Evolutionary conservation across 2,797 vertebrate species (phyloP).

Genomic region (Cryptoblepharus egeriae): DNA sequence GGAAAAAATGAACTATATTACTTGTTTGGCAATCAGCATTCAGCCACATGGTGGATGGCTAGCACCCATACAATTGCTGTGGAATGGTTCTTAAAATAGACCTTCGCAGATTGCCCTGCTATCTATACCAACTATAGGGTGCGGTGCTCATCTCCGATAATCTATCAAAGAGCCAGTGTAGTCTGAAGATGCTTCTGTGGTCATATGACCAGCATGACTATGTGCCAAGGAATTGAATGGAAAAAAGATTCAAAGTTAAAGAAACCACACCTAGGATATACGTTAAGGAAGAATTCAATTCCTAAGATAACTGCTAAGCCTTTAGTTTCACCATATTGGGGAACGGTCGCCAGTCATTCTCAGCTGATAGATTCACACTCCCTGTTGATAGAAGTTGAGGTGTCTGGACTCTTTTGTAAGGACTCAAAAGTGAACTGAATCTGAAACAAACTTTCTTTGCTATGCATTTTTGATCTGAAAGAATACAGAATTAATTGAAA

Average conservation of each 20-base stretch:
- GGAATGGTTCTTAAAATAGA: not conserved
- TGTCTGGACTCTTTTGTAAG: not conserved
- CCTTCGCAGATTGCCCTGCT: no score
- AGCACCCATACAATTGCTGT: not conserved
- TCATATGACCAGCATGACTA: no score
- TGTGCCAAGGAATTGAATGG: no score
- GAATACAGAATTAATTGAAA: no score
- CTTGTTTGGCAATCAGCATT: not conserved
- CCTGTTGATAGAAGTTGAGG: not conserved
- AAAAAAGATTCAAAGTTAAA: not conserved
- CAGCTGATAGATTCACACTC: not conserved
- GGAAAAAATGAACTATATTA: not conserved
- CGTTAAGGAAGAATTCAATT: no score
- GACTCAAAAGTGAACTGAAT: not conserved
- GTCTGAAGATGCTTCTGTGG: no score
- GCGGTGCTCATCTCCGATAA: no score
- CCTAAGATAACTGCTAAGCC: not conserved
- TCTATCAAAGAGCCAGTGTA: no score
- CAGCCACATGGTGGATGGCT: not conserved
- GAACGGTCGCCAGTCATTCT: not conserved
- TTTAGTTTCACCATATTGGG: no score
- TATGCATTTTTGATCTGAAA: not conserved
- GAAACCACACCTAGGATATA: not conserved
- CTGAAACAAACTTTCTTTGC: not conserved
- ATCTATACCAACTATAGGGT: no score